These are phyloP conservation scores for Orthonyx spaldingii DNA, from an alignment of 2,113 vertebrate species.

Conservation along the genomic window DNA sequence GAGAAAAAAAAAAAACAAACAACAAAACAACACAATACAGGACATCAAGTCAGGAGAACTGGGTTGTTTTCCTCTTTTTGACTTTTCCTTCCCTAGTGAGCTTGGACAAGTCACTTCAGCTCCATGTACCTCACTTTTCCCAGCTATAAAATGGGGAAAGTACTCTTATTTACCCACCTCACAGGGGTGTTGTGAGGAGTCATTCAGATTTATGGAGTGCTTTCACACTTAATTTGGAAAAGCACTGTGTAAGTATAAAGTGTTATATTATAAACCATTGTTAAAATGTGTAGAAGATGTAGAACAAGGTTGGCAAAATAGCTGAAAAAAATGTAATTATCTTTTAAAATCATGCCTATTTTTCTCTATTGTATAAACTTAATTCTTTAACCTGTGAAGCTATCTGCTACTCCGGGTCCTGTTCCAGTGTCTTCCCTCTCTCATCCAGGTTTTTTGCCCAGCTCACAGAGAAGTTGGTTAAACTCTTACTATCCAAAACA, in stretches of 20 bases:
- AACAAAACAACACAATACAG: not conserved
- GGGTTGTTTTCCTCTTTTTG: not conserved
- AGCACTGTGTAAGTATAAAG: conserved; percentile 13
- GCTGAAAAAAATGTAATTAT: conserved; percentile 18
- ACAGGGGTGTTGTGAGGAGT: conserved; percentile 40
- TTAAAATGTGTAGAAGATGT: not conserved
- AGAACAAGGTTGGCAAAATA: not conserved
- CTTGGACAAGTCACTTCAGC: not conserved
- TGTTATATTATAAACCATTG: not conserved
- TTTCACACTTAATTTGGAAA: not conserved
- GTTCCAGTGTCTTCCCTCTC: not conserved
- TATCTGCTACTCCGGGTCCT: not conserved
- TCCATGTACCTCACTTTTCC: not conserved
- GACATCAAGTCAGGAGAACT: not conserved
- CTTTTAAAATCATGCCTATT: not conserved
- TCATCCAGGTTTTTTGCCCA: not conserved
- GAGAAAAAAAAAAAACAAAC: not conserved
- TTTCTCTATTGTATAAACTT: not conserved
- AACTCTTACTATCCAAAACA: not conserved
- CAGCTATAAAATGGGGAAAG: not conserved
- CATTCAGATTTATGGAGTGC: not conserved
- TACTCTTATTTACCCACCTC: not conserved
- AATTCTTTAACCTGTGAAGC: not conserved
- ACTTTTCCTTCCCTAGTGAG: not conserved
- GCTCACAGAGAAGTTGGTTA: not conserved